phyloP scores from a whole-genome alignment of 1,140 invertebrate genomes.

The Pristionchus pacificus region DNA sequence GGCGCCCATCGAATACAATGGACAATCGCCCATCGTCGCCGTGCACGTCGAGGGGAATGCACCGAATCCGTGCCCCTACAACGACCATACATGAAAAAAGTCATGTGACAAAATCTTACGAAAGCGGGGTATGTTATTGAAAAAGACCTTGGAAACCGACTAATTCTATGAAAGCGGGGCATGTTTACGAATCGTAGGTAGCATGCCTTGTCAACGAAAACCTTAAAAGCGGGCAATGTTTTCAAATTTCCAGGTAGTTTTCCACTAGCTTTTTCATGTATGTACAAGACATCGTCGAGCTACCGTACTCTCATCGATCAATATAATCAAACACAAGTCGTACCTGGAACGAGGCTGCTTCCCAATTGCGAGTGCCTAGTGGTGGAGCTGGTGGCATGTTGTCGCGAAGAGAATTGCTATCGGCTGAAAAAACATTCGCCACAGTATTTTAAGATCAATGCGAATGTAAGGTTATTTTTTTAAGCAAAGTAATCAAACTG shows the following conservation, averaged over 20 bases:
- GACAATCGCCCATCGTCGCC: slow-evolving; percentile 1
- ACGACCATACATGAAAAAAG: neutral
- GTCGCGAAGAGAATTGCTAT: neutral
- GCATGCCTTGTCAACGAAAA: too few relatives aligned
- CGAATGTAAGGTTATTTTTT: neutral
- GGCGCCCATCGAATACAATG: slow-evolving; percentile 7
- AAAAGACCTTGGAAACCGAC: too few relatives aligned
- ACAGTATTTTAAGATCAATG: neutral
- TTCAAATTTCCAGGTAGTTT: too few relatives aligned
- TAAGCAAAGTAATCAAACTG: too few relatives aligned
- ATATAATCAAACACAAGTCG: neutral
- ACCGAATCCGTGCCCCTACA: neutral
- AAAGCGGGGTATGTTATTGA: too few relatives aligned
- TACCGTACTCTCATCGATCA: neutral
- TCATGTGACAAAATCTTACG: too few relatives aligned
- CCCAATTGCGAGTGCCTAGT: neutral
- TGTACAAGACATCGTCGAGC: too few relatives aligned
- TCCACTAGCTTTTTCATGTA: too few relatives aligned
- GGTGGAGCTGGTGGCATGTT: neutral
- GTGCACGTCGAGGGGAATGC: neutral
- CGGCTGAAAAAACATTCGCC: neutral
- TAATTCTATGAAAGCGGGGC: too few relatives aligned
- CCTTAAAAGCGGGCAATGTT: too few relatives aligned
- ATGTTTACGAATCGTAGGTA: too few relatives aligned
- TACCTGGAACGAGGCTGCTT: neutral